Evolutionary conservation across 2,888 invertebrate species (phyloP).

Genomic region (Rhorus exstirpatorius): DNA sequence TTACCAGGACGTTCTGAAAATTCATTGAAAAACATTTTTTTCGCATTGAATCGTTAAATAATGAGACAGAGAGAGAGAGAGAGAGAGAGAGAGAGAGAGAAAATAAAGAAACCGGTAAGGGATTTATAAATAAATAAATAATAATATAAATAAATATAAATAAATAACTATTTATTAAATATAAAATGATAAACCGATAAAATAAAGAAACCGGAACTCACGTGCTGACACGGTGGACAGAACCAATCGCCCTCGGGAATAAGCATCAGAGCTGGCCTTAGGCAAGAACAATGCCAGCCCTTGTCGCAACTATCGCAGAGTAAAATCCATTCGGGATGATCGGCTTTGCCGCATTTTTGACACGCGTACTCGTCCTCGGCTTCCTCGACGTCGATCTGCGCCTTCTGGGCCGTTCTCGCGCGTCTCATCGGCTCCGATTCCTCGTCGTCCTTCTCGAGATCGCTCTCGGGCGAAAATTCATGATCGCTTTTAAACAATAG

Average conservation of each 20-base stretch:
- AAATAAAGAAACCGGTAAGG: not conserved
- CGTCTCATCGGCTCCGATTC: slow-evolving; percentile 92
- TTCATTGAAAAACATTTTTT: slow-evolving; percentile 50
- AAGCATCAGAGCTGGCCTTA: slow-evolving; percentile 96
- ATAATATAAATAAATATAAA: too few relatives aligned
- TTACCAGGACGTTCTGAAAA: slow-evolving; percentile 89
- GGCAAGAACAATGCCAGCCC: slow-evolving; percentile 99
- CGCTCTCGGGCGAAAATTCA: slow-evolving; percentile 97
- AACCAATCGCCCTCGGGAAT: slow-evolving; percentile 99
- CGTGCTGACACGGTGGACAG: slow-evolving; percentile 99
- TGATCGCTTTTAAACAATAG: slow-evolving; percentile 93
- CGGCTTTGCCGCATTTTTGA: slow-evolving; percentile 95
- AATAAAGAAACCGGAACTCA: slow-evolving; percentile 88
- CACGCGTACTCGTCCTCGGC: slow-evolving; percentile 92
- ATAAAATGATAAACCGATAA: too few relatives aligned
- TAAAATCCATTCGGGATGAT: slow-evolving; percentile 99
- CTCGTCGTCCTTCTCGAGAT: slow-evolving; percentile 91
- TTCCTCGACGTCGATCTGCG: slow-evolving; percentile 82
- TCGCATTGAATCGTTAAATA: not conserved
- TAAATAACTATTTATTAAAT: too few relatives aligned
- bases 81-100: not conserved
- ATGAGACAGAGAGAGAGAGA: not conserved
- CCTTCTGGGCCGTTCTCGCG: slow-evolving; percentile 94
- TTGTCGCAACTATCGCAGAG: slow-evolving; percentile 98
- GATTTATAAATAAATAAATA: too few relatives aligned